Evolutionary conservation across 2,113 vertebrate genomes (phyloP).

Genomic region (Budorcas taxicolor): DNA sequence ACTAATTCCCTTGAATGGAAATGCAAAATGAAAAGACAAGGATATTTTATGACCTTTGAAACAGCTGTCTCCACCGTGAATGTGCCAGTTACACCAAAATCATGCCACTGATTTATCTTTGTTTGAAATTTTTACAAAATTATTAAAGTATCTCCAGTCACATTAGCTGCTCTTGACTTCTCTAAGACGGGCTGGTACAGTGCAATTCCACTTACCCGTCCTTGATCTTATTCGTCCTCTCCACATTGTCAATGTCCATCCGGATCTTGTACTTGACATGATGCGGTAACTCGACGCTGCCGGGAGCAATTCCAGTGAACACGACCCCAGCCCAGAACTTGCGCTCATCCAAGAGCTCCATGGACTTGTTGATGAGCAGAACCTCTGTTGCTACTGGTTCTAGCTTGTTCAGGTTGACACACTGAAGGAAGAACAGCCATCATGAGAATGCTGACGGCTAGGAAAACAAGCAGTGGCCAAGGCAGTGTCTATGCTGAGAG

Average conservation of each 20-base stretch:
- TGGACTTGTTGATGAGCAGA: constrained; percentile 87
- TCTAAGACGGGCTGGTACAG: neutral
- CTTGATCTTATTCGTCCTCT: constrained; percentile 98
- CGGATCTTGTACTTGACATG: constrained; percentile 96
- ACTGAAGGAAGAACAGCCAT: constrained; percentile 76
- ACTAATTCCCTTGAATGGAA: neutral
- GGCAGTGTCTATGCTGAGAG: neutral
- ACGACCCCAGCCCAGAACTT: constrained; percentile 97
- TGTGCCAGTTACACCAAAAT: neutral
- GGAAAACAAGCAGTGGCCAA: neutral
- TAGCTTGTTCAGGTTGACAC: constrained; percentile 95
- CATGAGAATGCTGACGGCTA: neutral
- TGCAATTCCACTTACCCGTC: constrained; percentile 84
- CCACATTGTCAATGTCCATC: constrained; percentile 99
- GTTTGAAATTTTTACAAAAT: neutral
- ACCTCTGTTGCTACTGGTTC: constrained; percentile 91
- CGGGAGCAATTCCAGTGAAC: constrained; percentile 84
- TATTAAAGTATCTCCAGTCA: neutral
- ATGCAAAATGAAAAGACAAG: neutral
- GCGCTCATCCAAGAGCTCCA: constrained; percentile 91
- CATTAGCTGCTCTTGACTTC: neutral
- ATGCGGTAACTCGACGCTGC: constrained; percentile 83
- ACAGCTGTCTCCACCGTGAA: neutral
- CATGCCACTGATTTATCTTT: neutral
- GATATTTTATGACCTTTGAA: neutral